These are phyloP conservation scores for Neopipo cinnamomea DNA, from an alignment of 2,113 vertebrate genomes.

Conservation along the genomic window DNA sequence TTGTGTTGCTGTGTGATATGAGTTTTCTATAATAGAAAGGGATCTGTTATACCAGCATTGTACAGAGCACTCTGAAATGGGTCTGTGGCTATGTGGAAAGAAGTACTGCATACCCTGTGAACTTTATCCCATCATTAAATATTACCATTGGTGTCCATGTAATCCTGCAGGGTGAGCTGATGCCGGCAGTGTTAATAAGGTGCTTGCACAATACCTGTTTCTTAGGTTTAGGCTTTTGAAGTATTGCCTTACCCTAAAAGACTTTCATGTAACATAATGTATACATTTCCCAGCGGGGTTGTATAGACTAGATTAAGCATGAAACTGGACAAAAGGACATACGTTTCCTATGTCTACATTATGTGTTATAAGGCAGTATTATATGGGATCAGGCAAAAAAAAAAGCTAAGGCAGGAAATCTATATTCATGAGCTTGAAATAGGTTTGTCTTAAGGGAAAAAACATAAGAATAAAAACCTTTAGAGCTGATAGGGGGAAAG, in stretches of 20 bases:
- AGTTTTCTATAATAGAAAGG: not conserved
- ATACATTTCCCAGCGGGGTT: not conserved
- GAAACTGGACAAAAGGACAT: not conserved
- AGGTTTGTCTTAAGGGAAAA: not conserved
- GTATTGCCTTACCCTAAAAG: not conserved
- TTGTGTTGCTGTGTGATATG: not conserved
- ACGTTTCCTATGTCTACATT: not conserved
- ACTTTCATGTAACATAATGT: not conserved
- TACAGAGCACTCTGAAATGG: not conserved
- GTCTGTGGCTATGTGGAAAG: not conserved
- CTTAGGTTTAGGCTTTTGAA: not conserved
- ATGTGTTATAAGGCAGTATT: not conserved
- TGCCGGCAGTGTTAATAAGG: not conserved
- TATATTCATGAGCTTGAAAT: not conserved
- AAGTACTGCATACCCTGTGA: not conserved
- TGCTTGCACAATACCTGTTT: not conserved
- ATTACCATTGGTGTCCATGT: not conserved
- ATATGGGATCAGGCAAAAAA: not conserved
- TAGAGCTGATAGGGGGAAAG: not conserved
- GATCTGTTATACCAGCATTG: not conserved
- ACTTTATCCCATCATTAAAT: not conserved
- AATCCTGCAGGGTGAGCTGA: not conserved
- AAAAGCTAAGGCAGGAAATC: not conserved
- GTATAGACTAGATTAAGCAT: not conserved
- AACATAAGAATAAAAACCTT: not conserved